Evolutionary conservation across 1,140 invertebrate species (phyloP).

Genomic region (Drosophila chauvacae): DNA sequence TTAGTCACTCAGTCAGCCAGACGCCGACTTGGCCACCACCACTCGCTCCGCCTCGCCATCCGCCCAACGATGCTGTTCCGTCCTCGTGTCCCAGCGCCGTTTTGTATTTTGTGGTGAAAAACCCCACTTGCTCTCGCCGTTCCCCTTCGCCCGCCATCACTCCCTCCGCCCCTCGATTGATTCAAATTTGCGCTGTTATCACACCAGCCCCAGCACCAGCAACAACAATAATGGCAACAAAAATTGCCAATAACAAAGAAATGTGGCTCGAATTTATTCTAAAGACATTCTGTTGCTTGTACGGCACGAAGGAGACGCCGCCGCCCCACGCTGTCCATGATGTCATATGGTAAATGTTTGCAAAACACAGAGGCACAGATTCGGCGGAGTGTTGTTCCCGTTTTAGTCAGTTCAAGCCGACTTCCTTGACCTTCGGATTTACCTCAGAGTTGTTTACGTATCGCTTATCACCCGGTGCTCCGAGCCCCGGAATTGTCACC

Average conservation of each 20-base stretch:
- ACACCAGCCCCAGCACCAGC: constrained; percentile 52
- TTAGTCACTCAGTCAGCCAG: constrained; percentile 57
- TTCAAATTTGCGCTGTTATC: constrained; percentile 72
- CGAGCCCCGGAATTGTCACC: neutral
- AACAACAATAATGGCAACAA: constrained; percentile 16
- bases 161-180: constrained; percentile 34
- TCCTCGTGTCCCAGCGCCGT: constrained; percentile 34
- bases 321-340: constrained; percentile 42
- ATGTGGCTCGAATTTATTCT: constrained; percentile 68
- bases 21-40: constrained; percentile 45
- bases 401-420: constrained; percentile 27
- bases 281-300: constrained; percentile 60
- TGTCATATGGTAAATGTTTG: constrained; percentile 40
- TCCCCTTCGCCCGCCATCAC: constrained; percentile 11
- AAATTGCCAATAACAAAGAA: constrained; percentile 65
- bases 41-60: neutral
- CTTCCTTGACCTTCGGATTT: constrained; percentile 1
- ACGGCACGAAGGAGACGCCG: constrained; percentile 38
- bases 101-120: constrained; percentile 76
- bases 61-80: constrained; percentile 25
- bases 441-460: constrained; percentile 1
- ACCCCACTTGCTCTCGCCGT: constrained; percentile 55
- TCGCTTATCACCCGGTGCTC: constrained; percentile 1
- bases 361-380: constrained; percentile 2
- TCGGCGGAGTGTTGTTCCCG: neutral